Evolutionary conservation across 2,888 invertebrate genomes (phyloP), one percentile per base, ranked within the genome.

Genomic region (Callosobruchus maculatus): DNA sequence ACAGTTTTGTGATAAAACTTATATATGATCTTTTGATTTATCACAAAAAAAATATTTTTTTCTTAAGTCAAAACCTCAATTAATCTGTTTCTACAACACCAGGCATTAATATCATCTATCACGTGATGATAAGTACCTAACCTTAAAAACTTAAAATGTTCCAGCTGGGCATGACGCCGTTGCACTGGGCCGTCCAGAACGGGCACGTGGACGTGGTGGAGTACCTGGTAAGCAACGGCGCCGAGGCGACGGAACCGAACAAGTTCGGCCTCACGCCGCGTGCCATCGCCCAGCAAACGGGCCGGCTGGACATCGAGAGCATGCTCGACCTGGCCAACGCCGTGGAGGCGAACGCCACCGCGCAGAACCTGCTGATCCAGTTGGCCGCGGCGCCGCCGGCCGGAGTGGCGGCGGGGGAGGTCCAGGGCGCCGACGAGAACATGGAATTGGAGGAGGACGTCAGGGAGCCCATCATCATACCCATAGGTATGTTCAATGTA

Each of bases 171-270:
- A 95, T 95, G 97, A 97, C 97, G 68, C 96, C 97, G 67, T 89
- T 98, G 74, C 97, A 98, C 88, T 97, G 97, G 97, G 97, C 97
- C 5, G 94, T 94, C 68, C 95, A 95, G 87, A 92, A 94, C 82
- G 93, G 93, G 0, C 94, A 96, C 87, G 86, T 89, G 22, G 89
- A 90, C 75, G 90, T 93, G 70, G 94, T 93, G 69, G 89, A 91
- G 72, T 85, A 91, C 77, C 88, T 98, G 78, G 86, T 97, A 71
- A 90, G 91, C 74, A 88, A 91, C 82, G 95, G 95, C 72, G 96
- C 97, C 0, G 92, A 94, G 85, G 89, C 92, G 9, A 88, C 88
- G 70, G 86, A 90, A 77, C 85, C 89, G 71, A 95, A 94, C 81
- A 95, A 95, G 87, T 94, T 94, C 84, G 91, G 91, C 68, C 92